Base-by-base conservation (phyloP, 2,888 invertebrate genomes). In the Lepidochrysops patricia region DNA sequence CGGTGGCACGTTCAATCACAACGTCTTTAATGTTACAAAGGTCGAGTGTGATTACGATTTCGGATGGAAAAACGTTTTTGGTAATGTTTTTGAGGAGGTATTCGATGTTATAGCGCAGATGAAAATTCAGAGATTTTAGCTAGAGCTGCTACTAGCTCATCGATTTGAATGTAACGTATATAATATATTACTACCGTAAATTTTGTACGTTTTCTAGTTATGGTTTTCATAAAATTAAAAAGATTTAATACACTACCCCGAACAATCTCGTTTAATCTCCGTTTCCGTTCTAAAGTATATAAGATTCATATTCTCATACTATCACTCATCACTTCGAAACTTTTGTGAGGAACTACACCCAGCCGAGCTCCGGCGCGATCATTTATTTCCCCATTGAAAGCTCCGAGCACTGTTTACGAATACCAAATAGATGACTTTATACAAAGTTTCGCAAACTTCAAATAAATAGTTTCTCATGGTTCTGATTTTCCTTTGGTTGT, bases 1-100 rank as follows among this genome's bases (percentile, higher is more conserved):
- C 66, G 63, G 61, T 63, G 57, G 54, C n/a, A n/a, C n/a, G 57
- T 66, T 67, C 64, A 67, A 68, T 67, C 66, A 60, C 65, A 64
- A 64, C 62, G 64, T 63, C 64, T 63, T 65, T 61, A 59, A 58
- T 56, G 61, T 63, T 27, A 37, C 52, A 61, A 62, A 62, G 52
- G 58, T 13, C n/a, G 25, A n/a, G 62, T 12, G 43, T 64, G 61
- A 64, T 62, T 64, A 62, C 50, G 59, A 66, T 62, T 66, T 35
- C 9, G 34, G 13, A 23, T 29, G 34, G 34, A 29, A 19, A 29
- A 54, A 32, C 4, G 19, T 23, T 43, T 43, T 43, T 35, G 4
- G 35, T 35, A 13, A 35, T 35, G 35, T 35, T 43, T 43, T 43
- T 6, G 1, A 43, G 7, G n/a, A n/a, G n/a, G n/a, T n/a, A n/a